A percentile compares a stretch with the other conserved stretches of the same genome.
These are phyloP conservation scores for Synanthedon andrenaeformis DNA, from an alignment of 2,888 invertebrate genomes.

Conservation along the genomic window DNA sequence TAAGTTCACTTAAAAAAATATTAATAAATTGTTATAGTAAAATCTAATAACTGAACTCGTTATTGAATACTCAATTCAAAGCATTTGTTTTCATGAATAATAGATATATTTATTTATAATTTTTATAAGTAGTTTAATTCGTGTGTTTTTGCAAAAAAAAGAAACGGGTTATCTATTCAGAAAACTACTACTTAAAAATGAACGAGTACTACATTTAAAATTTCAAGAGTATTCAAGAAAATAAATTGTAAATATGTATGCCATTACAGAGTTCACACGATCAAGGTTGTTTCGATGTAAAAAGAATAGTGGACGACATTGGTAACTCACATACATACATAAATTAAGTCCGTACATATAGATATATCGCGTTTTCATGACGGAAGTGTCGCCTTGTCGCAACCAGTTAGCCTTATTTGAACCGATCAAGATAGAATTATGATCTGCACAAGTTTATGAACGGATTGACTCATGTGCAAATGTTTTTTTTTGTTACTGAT, in stretches of 20 bases:
- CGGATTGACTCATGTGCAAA: not conserved
- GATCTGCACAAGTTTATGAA: not conserved
- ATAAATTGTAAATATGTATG: not conserved
- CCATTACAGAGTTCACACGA: slow-evolving; percentile 23
- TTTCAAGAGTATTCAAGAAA: not conserved
- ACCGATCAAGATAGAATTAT: slow-evolving; percentile 19
- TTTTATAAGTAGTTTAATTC: no score
- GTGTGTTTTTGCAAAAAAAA: no score
- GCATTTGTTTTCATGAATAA: no score
- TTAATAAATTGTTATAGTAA: no score
- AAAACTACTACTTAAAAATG: no score
- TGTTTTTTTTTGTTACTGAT: not conserved
- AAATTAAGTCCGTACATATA: slow-evolving; percentile 38
- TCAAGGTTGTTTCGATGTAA: slow-evolving; percentile 39
- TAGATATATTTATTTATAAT: no score
- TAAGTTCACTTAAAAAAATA: no score
- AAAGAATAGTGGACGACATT: slow-evolving; percentile 56
- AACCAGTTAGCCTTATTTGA: slow-evolving; percentile 52
- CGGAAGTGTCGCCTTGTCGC: slow-evolving; percentile 44
- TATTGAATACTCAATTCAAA: no score
- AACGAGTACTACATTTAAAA: not conserved
- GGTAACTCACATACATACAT: slow-evolving; percentile 30
- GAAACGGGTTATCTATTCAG: no score
- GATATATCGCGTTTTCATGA: slow-evolving; percentile 36
- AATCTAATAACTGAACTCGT: no score